Percentiles rank a stretch among this genome's conserved stretches.
phyloP scores from a whole-genome alignment of 2,797 vertebrate genomes.

The Sebastes hubbsi region DNA sequence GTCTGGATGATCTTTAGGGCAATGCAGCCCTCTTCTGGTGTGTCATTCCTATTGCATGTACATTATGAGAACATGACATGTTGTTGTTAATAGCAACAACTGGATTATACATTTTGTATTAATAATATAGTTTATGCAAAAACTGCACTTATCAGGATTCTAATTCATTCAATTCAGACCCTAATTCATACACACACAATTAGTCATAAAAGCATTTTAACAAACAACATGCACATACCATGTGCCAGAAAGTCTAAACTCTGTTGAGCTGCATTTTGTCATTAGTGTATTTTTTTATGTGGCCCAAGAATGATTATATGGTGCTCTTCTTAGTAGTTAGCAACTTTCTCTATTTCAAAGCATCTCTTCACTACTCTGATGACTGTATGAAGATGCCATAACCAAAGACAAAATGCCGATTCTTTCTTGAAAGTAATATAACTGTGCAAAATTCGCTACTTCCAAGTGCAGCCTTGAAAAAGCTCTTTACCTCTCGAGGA shows the following conservation, averaged over 20 bases:
- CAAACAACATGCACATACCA: not conserved
- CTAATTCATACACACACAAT: not conserved
- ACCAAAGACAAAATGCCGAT: not conserved
- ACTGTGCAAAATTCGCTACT: not conserved
- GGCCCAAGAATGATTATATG: not conserved
- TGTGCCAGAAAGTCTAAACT: not conserved
- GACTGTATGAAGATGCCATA: not conserved
- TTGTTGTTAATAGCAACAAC: not conserved
- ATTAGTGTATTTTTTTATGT: not conserved
- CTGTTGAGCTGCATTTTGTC: not conserved
- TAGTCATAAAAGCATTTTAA: not conserved
- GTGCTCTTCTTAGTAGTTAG: not conserved
- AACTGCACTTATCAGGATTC: not conserved
- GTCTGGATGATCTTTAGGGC: conserved; percentile 1
- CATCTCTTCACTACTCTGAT: not conserved
- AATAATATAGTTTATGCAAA: not conserved
- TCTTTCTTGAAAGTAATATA: not conserved
- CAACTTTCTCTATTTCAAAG: not conserved
- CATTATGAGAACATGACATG: not conserved
- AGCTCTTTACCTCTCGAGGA: not conserved
- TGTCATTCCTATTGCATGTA: conserved; percentile 16
- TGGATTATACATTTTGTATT: not conserved
- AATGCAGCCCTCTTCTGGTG: conserved; percentile 70
- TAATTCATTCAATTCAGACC: not conserved
- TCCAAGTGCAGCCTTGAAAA: not conserved